These are phyloP conservation scores for Eubasilissa splendida DNA, from an alignment of 2,888 invertebrate genomes.

Conservation along the genomic window DNA sequence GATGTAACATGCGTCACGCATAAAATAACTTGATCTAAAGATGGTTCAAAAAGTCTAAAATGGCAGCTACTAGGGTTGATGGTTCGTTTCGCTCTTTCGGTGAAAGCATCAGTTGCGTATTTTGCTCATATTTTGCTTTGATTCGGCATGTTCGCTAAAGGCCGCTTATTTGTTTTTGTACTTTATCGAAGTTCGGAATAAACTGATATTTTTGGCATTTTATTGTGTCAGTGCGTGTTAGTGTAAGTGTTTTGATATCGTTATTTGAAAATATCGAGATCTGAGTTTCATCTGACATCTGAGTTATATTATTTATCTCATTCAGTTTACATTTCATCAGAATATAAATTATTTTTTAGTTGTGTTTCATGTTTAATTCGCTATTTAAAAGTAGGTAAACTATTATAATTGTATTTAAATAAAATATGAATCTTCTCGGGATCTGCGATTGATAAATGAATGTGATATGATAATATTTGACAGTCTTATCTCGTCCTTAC, in stretches of 20 bases:
- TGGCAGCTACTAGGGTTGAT: slow-evolving; percentile 45
- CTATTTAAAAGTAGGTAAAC: no score
- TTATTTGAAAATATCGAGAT: slow-evolving; percentile 26
- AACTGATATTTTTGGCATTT: slow-evolving; percentile 17
- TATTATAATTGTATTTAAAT: no score
- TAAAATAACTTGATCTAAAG: slow-evolving; percentile 44
- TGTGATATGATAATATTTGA: slow-evolving; percentile 34
- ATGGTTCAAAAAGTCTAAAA: slow-evolving; percentile 48
- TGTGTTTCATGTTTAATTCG: neutral
- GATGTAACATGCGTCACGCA: slow-evolving; percentile 32
- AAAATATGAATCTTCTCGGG: no score
- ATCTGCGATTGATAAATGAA: slow-evolving; percentile 16
- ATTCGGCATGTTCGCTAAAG: slow-evolving; percentile 3
- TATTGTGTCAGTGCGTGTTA: slow-evolving; percentile 42
- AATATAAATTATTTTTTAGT: slow-evolving; percentile 32
- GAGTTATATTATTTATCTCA: slow-evolving; percentile 22
- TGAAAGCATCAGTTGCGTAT: slow-evolving; percentile 48
- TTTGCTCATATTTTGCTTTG: slow-evolving; percentile 42
- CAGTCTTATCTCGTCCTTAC: slow-evolving; percentile 24
- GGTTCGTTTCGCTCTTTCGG: slow-evolving; percentile 42
- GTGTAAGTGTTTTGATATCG: slow-evolving; percentile 40
- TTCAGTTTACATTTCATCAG: neutral
- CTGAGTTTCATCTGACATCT: slow-evolving; percentile 32
- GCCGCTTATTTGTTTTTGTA: slow-evolving; percentile 13
- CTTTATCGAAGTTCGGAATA: neutral